Evolutionary conservation across 2,113 vertebrate genomes (phyloP), one percentile per base, ranked within the genome.

Genomic region (Eudyptes chrysolophus): DNA sequence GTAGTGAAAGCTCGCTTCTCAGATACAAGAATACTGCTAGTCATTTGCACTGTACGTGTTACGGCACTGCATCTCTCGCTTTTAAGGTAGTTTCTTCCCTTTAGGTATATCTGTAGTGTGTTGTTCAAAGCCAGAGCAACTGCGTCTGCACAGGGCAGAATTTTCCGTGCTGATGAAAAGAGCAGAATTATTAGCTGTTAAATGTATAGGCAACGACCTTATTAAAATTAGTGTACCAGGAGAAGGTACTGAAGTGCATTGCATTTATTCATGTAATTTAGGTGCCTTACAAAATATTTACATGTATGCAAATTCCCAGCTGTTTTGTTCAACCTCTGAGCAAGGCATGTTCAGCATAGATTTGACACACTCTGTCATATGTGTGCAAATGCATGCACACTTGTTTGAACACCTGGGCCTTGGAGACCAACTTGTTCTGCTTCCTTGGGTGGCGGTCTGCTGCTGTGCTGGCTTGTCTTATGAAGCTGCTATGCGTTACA

Each of bases 161-260:
- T 80, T 80, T 83, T 79, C 36, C 2, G 1, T 90, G 81, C 70
- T 66, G 78, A 69, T 24, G 36, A 16, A 91, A 96, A 70, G 62
- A 84, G 74, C 81, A 85, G 58, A 87, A 83, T 80, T 92, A 80
- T 76, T 94, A 79, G 25, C 58, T 79, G n/a, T 83, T 90, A 80
- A 79, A 58, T 6, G 11, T 36, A 66, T 17, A 77, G 62, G 11
- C 2, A 2, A 54, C 66, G 70, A 87, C 79, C 92, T 83, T 74
- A 85, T 90, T 92, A 95, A 94, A 91, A 83, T 34, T 4, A 5
- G 15, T 8, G 32, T 65, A 68, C 36, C 44, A 79, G 69, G 70
- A 72, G 85, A 87, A 95, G 36, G 48, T 65, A 25, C 40, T 40
- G 52, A 72, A 85, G 13, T 61, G 32, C 3, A 1, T 11, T 77